Evolutionary conservation across 2,888 invertebrate species (phyloP).

Genomic region (Rapana venosa): DNA sequence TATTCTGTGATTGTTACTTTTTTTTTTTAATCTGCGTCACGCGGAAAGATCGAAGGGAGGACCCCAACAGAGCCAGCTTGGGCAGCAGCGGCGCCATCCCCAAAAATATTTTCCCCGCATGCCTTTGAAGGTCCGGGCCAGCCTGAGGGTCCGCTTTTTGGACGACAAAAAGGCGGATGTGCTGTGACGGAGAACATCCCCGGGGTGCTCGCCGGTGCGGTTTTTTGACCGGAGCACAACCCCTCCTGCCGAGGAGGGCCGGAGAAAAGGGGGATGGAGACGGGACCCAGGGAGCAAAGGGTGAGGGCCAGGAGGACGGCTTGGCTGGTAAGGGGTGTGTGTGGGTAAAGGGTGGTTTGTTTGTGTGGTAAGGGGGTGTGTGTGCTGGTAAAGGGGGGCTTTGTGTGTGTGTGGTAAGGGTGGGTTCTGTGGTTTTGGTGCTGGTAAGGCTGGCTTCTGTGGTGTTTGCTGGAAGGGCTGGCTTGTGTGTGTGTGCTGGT

Average conservation of each 20-base stretch:
- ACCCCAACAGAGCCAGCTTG: conserved; percentile 49
- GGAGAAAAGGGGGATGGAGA: conserved; percentile 45
- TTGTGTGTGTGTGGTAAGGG: too few relatives aligned
- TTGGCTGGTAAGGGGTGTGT: too few relatives aligned
- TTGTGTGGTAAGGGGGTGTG: too few relatives aligned
- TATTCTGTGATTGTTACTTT: too few relatives aligned
- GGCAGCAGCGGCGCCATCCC: conserved; percentile 63
- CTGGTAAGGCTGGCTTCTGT: too few relatives aligned
- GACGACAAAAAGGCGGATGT: conserved; percentile 65
- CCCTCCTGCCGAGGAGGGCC: conserved; percentile 63
- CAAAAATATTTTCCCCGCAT: conserved; percentile 51
- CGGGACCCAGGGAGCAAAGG: not conserved
- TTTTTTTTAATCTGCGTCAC: too few relatives aligned
- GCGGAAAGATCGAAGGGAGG: not conserved
- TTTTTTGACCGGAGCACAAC: conserved; percentile 59
- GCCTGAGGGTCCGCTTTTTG: conserved; percentile 32
- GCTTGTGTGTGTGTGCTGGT: too few relatives aligned
- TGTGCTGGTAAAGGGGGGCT: too few relatives aligned
- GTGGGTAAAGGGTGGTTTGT: not conserved
- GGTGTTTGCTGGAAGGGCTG: too few relatives aligned
- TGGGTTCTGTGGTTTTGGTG: too few relatives aligned
- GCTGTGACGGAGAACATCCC: conserved; percentile 53
- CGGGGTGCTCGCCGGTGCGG: conserved; percentile 58
- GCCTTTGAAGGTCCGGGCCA: conserved; percentile 50
- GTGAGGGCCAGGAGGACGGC: not conserved